phyloP scores from a whole-genome alignment of 2,113 vertebrate species.

The Oenanthe melanoleuca region DNA sequence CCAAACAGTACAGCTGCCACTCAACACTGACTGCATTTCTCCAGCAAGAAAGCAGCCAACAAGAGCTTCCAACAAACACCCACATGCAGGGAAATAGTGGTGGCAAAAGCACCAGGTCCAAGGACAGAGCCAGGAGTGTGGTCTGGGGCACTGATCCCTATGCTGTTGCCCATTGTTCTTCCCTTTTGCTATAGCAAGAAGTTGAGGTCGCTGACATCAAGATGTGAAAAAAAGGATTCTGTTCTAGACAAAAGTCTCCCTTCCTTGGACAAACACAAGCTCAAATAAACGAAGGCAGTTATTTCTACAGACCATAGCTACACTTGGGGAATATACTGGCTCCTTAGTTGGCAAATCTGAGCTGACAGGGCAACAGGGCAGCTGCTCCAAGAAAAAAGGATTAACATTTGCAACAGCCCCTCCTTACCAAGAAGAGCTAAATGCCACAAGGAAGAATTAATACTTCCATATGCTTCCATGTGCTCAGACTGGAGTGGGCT shows the following conservation, averaged over 20 bases:
- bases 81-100: accelerated
- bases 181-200: not conserved
- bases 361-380: not conserved
- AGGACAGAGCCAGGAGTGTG: not conserved
- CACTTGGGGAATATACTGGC: accelerated
- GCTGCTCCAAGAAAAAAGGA: not conserved
- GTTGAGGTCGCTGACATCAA: not conserved
- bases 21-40: not conserved
- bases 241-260: not conserved
- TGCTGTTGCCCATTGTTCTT: not conserved
- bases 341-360: not conserved
- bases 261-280: not conserved
- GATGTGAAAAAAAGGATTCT: not conserved
- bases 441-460: not conserved
- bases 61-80: not conserved
- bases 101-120: not conserved
- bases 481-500: not conserved
- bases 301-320: not conserved
- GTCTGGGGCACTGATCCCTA: not conserved
- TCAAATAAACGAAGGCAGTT: not conserved
- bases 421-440: not conserved
- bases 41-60: not conserved
- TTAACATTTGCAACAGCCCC: accelerated
- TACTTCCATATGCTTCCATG: not conserved
- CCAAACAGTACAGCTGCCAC: not conserved